phyloP scores from a whole-genome alignment of 2,888 invertebrate genomes.

The Mechanitis mazaeus region DNA sequence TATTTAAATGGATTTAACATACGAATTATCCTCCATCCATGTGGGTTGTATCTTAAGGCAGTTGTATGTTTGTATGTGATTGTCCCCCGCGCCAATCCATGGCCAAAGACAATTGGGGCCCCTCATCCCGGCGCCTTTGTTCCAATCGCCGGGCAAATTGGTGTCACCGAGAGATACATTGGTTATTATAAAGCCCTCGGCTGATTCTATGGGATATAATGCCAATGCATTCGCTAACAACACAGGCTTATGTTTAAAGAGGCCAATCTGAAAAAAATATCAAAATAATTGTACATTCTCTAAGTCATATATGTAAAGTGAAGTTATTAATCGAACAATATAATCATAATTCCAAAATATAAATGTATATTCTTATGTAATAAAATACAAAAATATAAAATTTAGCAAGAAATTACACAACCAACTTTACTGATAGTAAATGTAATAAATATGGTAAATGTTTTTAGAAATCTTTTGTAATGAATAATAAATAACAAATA shows the following conservation, averaged over 20 bases:
- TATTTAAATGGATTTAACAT: slow-evolving; percentile 31
- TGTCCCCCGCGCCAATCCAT: slow-evolving; percentile 81
- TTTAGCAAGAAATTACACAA: too few species aligned
- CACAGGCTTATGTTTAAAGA: slow-evolving; percentile 54
- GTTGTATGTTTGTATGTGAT: slow-evolving; percentile 78
- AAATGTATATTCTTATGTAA: too few species aligned
- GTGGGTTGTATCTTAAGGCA: slow-evolving; percentile 89
- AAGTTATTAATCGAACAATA: too few species aligned
- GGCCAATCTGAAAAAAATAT: slow-evolving; percentile 53
- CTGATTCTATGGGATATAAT: slow-evolving; percentile 48
- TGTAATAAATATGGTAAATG: too few species aligned
- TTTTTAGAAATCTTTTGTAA: too few species aligned
- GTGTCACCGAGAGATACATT: slow-evolving; percentile 74
- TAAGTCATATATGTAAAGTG: too few species aligned
- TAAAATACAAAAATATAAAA: too few species aligned
- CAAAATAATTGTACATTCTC: too few species aligned
- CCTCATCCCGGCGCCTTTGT: slow-evolving; percentile 51
- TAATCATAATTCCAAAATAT: too few species aligned
- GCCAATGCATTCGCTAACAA: slow-evolving; percentile 62
- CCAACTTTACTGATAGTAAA: too few species aligned
- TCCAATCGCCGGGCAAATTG: slow-evolving; percentile 78
- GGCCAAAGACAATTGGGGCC: slow-evolving; percentile 80
- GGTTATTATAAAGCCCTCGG: slow-evolving; percentile 68
- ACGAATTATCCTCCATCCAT: slow-evolving; percentile 85
- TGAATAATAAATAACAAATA: too few species aligned